These are phyloP conservation scores for Microctenopoma lineatum DNA, from an alignment of 2,797 vertebrate species.

Conservation along the genomic window DNA sequence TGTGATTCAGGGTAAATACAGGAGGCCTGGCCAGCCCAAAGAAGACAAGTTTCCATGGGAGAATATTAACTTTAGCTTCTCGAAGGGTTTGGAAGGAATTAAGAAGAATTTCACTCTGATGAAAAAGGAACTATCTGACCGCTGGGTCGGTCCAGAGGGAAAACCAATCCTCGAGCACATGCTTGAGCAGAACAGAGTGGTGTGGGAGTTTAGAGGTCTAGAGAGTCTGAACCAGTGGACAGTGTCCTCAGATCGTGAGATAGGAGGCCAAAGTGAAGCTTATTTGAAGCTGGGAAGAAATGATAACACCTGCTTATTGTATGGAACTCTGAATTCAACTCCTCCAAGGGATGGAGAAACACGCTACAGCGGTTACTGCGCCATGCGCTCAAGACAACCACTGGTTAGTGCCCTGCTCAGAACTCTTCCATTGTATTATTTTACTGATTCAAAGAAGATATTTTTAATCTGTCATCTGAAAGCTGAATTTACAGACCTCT, in stretches of 20 bases:
- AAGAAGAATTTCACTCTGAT: slow-evolving; percentile 84
- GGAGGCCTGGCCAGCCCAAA: slow-evolving; percentile 83
- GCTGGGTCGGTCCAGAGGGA: slow-evolving; percentile 84
- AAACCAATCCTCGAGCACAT: slow-evolving; percentile 77
- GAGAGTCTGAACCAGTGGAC: slow-evolving; percentile 90
- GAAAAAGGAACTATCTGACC: slow-evolving; percentile 81
- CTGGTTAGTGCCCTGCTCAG: slow-evolving; percentile 79
- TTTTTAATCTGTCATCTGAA: too few species aligned
- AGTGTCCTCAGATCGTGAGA: slow-evolving; percentile 89
- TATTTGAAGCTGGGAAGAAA: slow-evolving; percentile 87
- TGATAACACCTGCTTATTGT: slow-evolving; percentile 86
- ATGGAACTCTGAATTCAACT: slow-evolving; percentile 86
- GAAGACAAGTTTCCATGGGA: slow-evolving; percentile 80
- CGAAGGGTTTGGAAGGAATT: slow-evolving; percentile 84
- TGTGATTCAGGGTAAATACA: slow-evolving; percentile 74
- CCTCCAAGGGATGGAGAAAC: slow-evolving; percentile 91
- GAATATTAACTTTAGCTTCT: slow-evolving; percentile 81
- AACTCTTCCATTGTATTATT: too few species aligned
- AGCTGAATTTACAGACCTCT: too few species aligned
- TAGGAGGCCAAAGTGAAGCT: slow-evolving; percentile 91
- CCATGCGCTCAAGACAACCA: slow-evolving; percentile 83
- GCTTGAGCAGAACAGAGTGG: slow-evolving; percentile 87
- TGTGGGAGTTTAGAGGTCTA: slow-evolving; percentile 92
- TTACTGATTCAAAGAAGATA: too few species aligned
- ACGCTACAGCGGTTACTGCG: slow-evolving; percentile 93